Evolutionary conservation across 2,113 vertebrate species (phyloP), one percentile per base, ranked within the genome.

Genomic region (Triplophysa tibetana): DNA sequence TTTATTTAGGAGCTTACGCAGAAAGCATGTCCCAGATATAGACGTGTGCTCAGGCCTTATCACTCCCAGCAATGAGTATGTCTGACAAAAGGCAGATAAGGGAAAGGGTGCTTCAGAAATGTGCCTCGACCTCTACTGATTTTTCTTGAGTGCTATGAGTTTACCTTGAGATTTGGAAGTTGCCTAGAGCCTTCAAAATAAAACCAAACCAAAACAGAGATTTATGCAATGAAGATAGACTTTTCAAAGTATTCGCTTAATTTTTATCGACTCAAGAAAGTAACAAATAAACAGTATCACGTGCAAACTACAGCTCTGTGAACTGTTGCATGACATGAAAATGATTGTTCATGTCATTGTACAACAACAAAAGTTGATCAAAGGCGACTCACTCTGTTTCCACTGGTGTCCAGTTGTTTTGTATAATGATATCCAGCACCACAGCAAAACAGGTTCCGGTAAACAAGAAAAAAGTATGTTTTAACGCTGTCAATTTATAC

Each of bases 61-160:
- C 23, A n/a, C 74, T 89, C 89, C 21, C 43, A 62, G 54, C 56
- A 75, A 58, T 79, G 82, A 81, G 74, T 83, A 80, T 75, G 84
- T 85, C 83, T 75, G 80, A 90, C 84, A 76, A 84, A 84, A 88
- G 85, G 68, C 85, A 90, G 90, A 89, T 83, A 86, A 78, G 74
- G 56, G 65, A 17, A 63, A 17, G 52, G 75, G 77, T 56, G 70
- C 45, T 26, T 48, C 63, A 87, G 84, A 89, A 92, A 90, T 89
- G 87, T 79, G 88, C 84, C 67, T 83, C 8, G 29, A 86, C 80
- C 77, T 66, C 67, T 75, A 83, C 68, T 67, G 66, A 82, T 61
- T 58, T 79, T 78, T 86, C 33, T 85, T 81, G 86, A 81, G 81
- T 54, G 2, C 79, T 87, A 89, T 90, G 82, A 86, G 84, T 75